Base-by-base conservation (phyloP, 2,797 vertebrate species). In the Ceyx erithaca region DNA sequence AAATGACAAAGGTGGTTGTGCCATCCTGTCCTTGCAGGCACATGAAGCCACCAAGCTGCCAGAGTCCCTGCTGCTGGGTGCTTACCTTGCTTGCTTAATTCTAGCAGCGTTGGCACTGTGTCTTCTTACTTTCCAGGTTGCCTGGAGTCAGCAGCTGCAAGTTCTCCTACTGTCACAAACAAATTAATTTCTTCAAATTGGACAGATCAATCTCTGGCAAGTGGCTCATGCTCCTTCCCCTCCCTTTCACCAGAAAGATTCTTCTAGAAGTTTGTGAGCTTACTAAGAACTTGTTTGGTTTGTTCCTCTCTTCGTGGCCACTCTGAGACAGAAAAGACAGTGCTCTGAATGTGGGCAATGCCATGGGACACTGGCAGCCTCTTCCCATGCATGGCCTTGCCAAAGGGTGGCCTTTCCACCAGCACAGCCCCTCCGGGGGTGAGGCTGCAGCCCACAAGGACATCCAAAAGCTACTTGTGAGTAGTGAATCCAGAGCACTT, bases 131-230 rank as follows among this genome's bases (percentile, higher is more conserved):
- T 37, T 76, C 79, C 87, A 75, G 89, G 79, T 78, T 84, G 92
- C 76, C 73, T 75, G 86, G 80, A 92, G 87, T 77, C 90, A 76
- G 69, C 93, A 91, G 86, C 91, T 93, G 93, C 80, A 93, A 77
- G 81, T 66, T 63, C 84, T 95, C 70, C 45, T 85, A 10, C 88
- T 91, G 81, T 80, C 79, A 72, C 69, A 76, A 90, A 85, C 55
- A 88, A 89, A 88, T 81, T 80, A 72, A 88, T 93, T 92, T 84
- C 37, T 93, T 89, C 80, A 77, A 91, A 88, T 66, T 80, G 80
- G 71, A 84, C 68, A 78, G 59, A 78, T 63, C 6, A 0, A 87
- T 85, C 72, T 92, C 85, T 94, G 88, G 90, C 86, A 67, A 77
- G 18, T 12, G 23, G 84, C 71, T 45, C 8, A 0, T 40, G 58